Conservation (phyloP, 1,140 invertebrate genomes). For the Apis dorsata region DNA sequence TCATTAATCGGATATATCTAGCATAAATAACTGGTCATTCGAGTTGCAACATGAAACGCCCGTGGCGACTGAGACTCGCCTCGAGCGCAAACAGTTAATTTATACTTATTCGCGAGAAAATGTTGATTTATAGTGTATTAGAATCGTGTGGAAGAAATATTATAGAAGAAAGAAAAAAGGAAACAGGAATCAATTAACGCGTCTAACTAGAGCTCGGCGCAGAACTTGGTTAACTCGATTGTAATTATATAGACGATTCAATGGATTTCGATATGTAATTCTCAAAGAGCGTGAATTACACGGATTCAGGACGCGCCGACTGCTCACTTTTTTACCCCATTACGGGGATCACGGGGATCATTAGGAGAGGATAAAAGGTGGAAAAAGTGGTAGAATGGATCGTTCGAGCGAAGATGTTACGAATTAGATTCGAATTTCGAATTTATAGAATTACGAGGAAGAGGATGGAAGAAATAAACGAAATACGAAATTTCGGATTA, state of each 20-base stretch:
- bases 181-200: background rate
- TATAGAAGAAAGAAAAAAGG: background rate
- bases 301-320: slow-evolving; percentile 31
- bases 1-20: no score
- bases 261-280: slow-evolving; percentile 25
- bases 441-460: background rate
- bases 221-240: background rate
- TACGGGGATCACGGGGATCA: slow-evolving; percentile 44
- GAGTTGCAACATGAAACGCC: no score
- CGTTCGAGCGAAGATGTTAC: no score
- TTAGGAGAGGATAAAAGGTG: slow-evolving; percentile 55
- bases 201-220: background rate
- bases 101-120: no score
- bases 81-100: no score
- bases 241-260: background rate
- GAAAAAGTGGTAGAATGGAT: slow-evolving; percentile 11
- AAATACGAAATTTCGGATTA: background rate
- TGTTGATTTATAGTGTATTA: background rate
- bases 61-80: no score
- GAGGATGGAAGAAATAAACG: background rate
- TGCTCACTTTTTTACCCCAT: slow-evolving; percentile 19
- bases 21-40: no score
- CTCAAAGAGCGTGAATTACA: slow-evolving; percentile 33
- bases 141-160: background rate
- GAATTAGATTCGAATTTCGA: background rate